Base-by-base conservation (phyloP, 2,797 vertebrate genomes). In the Arnoldichthys spilopterus region DNA sequence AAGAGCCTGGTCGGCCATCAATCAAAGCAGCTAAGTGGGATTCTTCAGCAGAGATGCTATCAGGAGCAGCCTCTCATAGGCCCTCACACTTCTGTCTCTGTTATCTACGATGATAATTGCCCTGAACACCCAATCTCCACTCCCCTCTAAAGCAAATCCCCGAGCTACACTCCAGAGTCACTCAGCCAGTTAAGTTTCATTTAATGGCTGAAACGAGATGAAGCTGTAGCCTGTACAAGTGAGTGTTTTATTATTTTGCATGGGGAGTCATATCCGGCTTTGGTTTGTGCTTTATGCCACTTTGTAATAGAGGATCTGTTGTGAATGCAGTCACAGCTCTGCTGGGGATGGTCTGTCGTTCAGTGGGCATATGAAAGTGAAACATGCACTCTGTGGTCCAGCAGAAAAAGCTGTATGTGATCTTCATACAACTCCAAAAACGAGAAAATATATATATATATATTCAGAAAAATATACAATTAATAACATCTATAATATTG, bases 11-110 rank as follows among this genome's bases (percentile, higher is more conserved):
- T 91, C 88, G 91, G 89, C 86, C 90, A 92, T 93, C 93, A 91
- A 89, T 95, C 93, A 91, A 85, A 85, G 84, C 62, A 77, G 83
- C 72, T 93, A 93, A 94, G 93, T 93, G 90, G 90, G 89, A 92
- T 92, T 91, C 92, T 94, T 91, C 88, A 93, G 92, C 80, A 54
- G 77, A 93, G 93, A 94, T 94, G 85, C 85, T 93, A 94, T 95
- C 94, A 91, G 63, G 26, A 54, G 83, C 74, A 84, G 87, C 85
- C 91, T 88, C 79, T 85, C 84, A 82, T 86, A 91, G 92, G 90
- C 89, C 87, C 92, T 93, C 92, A 94, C 94, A 93, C 93, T 91
- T 91, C 89, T 88, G 89, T 85, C 86, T 87, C 82, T 83, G 89
- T 94, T 93, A 95, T 95, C 93, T 93, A 72, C 24, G 80, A 24